A percentile compares a stretch with the other conserved stretches of the same genome.
These are phyloP conservation scores for Teleopsis dalmanni DNA, from an alignment of 1,140 invertebrate genomes.

Conservation along the genomic window DNA sequence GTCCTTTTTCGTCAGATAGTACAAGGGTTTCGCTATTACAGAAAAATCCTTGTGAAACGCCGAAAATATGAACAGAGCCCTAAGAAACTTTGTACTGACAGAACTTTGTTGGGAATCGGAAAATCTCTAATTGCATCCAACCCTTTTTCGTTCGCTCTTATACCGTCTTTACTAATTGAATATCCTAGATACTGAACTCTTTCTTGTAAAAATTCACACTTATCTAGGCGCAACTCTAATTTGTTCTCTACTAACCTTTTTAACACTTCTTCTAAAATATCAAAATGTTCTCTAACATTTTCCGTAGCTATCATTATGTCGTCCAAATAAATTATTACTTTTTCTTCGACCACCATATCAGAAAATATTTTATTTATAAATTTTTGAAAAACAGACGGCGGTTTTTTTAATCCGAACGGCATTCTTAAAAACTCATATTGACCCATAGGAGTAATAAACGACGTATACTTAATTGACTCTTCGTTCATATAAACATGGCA, in stretches of 20 bases:
- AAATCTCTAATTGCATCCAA: slow-evolving; percentile 16
- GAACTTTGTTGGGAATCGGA: slow-evolving; percentile 18
- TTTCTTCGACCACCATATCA: slow-evolving; percentile 10
- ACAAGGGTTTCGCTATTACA: slow-evolving; percentile 21
- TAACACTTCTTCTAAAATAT: slow-evolving; percentile 21
- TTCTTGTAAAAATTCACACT: slow-evolving; percentile 29
- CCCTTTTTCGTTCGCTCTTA: slow-evolving; percentile 19
- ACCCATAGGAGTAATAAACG: slow-evolving; percentile 31
- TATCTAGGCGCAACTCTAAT: slow-evolving; percentile 38
- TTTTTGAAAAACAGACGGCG: slow-evolving; percentile 33
- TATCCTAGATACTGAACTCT: slow-evolving; percentile 38
- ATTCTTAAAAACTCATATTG: slow-evolving; percentile 28
- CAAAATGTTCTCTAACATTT: slow-evolving; percentile 6
- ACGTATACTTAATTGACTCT: slow-evolving; percentile 23
- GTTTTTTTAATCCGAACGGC: slow-evolving; percentile 32
- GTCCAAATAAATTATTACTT: slow-evolving; percentile 14
- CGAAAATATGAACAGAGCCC: slow-evolving; percentile 19
- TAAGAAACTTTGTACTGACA: slow-evolving; percentile 19
- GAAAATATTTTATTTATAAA: slow-evolving; percentile 40
- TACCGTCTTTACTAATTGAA: slow-evolving; percentile 16
- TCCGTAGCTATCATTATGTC: slow-evolving; percentile 13
- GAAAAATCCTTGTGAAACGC: slow-evolving; percentile 23
- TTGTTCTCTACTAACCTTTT: slow-evolving; percentile 27
- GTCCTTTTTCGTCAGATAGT: slow-evolving; percentile 24
- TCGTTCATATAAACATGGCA: slow-evolving; percentile 29